Percentiles rank a stretch among this genome's conserved stretches.
Conservation (phyloP, 2,797 vertebrate genomes). For the Merluccius polli region DNA sequence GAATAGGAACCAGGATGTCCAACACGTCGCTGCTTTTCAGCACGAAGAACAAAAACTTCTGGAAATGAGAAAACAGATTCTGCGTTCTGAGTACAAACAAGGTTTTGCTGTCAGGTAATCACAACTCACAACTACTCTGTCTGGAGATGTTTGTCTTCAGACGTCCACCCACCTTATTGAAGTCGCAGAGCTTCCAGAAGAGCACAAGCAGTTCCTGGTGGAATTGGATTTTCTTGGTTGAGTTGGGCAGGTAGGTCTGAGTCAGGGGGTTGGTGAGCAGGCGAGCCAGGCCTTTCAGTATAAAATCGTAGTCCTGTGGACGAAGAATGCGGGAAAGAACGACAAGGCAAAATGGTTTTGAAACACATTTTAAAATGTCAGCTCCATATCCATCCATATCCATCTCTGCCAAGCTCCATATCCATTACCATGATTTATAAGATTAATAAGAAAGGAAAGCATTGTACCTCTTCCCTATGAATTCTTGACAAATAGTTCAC, state of each 20-base stretch:
- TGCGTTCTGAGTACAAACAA: background rate
- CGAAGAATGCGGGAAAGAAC: background rate
- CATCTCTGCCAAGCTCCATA: no score
- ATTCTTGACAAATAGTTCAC: constrained; percentile 98
- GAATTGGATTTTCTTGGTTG: constrained; percentile 98
- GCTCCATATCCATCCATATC: background rate
- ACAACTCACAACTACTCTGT: background rate
- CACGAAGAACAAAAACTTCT: constrained; percentile 99
- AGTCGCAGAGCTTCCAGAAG: constrained; percentile 99
- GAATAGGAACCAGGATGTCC: constrained; percentile 93
- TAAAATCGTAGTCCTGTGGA: constrained; percentile 93
- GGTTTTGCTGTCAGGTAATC: background rate
- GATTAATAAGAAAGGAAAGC: background rate
- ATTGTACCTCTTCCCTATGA: constrained; percentile 90
- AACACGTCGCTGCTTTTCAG: constrained; percentile 96
- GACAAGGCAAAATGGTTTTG: background rate
- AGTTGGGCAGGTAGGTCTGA: constrained; percentile 97
- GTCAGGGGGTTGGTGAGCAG: constrained; percentile 91
- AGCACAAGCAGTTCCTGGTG: constrained; percentile 96
- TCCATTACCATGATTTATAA: no score
- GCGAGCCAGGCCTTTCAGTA: constrained; percentile 92
- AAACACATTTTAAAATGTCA: background rate
- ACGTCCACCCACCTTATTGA: constrained; percentile 84
- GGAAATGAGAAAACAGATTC: constrained; percentile 14
- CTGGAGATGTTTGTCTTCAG: background rate